Conservation (phyloP, 2,797 vertebrate genomes). For the Luscinia luscinia region DNA sequence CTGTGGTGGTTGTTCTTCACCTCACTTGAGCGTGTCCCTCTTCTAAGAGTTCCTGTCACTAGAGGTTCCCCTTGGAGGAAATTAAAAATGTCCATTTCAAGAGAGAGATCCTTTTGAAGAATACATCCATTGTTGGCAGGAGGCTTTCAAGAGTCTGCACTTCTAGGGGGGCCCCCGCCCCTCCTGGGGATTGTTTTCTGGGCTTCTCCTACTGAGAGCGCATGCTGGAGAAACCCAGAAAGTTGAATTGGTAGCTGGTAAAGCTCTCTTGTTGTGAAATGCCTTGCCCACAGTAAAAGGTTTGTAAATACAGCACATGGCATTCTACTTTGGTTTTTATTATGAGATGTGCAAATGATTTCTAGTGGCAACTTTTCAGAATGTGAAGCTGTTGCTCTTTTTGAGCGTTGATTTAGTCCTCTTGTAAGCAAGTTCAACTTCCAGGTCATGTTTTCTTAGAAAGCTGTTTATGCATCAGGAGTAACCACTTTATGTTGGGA, state of each 20-base stretch:
- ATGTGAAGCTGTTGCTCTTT: conserved; percentile 34
- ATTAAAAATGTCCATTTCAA: neutral
- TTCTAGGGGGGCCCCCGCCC: accelerated
- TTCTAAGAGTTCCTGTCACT: neutral
- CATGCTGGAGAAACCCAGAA: neutral
- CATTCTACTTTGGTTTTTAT: neutral
- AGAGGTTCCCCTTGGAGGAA: neutral
- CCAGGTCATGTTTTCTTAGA: conserved; percentile 55
- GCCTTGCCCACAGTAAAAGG: neutral
- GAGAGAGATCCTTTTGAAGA: neutral
- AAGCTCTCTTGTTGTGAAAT: neutral
- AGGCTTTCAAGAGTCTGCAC: neutral
- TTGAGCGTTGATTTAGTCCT: conserved; percentile 10
- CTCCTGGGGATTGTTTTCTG: neutral
- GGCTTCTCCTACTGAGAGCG: neutral
- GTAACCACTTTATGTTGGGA: conserved; percentile 9
- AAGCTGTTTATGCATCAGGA: conserved; percentile 21
- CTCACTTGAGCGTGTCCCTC: neutral
- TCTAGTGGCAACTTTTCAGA: conserved; percentile 23
- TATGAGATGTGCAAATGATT: conserved; percentile 30
- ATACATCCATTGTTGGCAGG: neutral
- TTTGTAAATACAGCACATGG: neutral
- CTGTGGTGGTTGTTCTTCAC: neutral
- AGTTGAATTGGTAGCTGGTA: neutral
- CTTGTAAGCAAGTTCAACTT: conserved; percentile 43